Base-by-base conservation (phyloP, 2,113 vertebrate genomes). In the Colaptes auratus region DNA sequence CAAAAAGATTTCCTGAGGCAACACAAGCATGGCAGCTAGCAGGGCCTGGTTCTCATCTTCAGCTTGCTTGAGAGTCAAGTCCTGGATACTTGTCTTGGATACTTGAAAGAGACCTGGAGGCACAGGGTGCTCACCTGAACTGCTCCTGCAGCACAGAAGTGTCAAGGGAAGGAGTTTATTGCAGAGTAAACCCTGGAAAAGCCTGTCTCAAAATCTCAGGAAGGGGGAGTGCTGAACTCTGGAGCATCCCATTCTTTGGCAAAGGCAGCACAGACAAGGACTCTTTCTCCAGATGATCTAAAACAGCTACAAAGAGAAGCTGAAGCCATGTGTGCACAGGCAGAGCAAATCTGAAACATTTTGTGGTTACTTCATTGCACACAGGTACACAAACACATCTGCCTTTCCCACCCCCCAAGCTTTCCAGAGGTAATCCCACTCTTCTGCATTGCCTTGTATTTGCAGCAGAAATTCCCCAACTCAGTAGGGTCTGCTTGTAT, bases 211-310 rank as follows among this genome's bases (percentile, higher is more conserved):
- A 15, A 59, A 76, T 12, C 46, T 42, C 0, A 0, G 24, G 15
- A 92, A 85, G 39, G 82, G 28, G 18, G 46, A 50, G 24, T 60
- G 15, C 53, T 75, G 63, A 82, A 60, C 15, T 79, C 35, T 73
- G 35, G 23, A 76, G 63, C 21, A 61, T 35, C 35, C 42, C 0
- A 2, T 0, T 0, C 20, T 61, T 55, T 73, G 35, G 44, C 27
- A 88, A 33, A 82, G 36, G 39, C 8, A 78, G 42, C 44, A 33
- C 36, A 78, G 48, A 84, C 23, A 83, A 52, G 21, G 12, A 71
- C 8, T 56, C 5, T 21, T 88, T 85, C 70, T 93, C 61, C n/a
- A 82, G 70, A 80, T 39, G 3, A 53, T 33, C 61, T 6, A 50
- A 53, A 72, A 82, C 0, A 4, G 46, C 64, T 44, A 73, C 9